Evolutionary conservation across 2,113 vertebrate genomes (phyloP).

Genomic region (Orycteropus afer): DNA sequence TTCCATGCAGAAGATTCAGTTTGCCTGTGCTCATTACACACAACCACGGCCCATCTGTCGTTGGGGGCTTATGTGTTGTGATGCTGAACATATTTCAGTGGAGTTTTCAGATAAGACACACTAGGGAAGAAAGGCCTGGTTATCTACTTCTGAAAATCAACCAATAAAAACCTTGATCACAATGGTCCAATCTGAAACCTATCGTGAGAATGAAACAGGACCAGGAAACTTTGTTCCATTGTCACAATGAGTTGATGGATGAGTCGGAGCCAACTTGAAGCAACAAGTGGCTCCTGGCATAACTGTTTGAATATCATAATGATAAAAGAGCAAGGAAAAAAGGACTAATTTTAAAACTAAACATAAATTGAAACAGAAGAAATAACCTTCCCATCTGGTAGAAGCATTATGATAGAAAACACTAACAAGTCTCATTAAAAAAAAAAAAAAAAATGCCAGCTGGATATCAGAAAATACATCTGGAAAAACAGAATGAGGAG

Average conservation of each 20-base stretch:
- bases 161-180: neutral
- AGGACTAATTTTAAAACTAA: neutral
- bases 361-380: neutral
- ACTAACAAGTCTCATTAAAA: neutral
- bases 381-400: neutral
- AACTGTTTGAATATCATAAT: neutral
- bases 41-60: neutral
- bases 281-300: neutral
- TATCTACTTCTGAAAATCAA: neutral
- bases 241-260: neutral
- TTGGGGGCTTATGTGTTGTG: neutral
- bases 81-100: neutral
- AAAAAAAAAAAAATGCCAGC: neutral
- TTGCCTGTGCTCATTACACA: neutral
- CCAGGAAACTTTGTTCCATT: neutral
- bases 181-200: neutral
- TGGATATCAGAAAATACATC: neutral
- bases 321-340: neutral
- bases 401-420: neutral
- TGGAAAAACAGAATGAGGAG: neutral
- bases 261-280: neutral
- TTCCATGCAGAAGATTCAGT: neutral
- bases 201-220: neutral
- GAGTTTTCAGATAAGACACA: neutral
- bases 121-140: neutral